Percentiles rank a stretch among this genome's conserved stretches.
Evolutionary conservation across 2,888 invertebrate genomes (phyloP).

Genomic region (Brachycybe producta): DNA sequence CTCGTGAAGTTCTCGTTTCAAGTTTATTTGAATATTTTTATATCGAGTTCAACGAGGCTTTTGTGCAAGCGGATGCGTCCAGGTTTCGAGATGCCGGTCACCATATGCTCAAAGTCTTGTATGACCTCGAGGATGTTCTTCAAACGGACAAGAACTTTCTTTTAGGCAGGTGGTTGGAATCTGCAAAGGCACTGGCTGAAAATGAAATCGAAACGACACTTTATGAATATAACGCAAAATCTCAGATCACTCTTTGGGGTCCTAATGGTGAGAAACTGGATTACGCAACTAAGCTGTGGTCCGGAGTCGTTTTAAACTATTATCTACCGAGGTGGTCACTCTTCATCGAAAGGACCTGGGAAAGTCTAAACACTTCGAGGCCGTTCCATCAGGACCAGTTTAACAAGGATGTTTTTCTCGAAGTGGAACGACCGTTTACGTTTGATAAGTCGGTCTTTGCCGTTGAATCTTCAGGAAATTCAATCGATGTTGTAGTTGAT

Average conservation of each 20-base stretch:
- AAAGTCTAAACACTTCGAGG: constrained; percentile 40
- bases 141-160: constrained; percentile 51
- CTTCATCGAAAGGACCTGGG: constrained; percentile 48
- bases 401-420: constrained; percentile 42
- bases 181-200: constrained; percentile 40
- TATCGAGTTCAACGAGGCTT: constrained; percentile 26
- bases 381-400: constrained; percentile 48
- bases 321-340: constrained; percentile 61
- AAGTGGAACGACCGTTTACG: constrained; percentile 55
- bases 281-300: constrained; percentile 89
- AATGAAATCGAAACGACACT: constrained; percentile 36
- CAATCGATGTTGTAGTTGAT: too few species aligned
- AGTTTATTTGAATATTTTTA: constrained; percentile 45
- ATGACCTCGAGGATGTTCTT: constrained; percentile 51
- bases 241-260: constrained; percentile 91
- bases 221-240: constrained; percentile 68
- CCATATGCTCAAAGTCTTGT: constrained; percentile 42
- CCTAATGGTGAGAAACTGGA: constrained; percentile 77
- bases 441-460: too few species aligned
- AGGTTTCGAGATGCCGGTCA: not conserved
- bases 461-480: too few species aligned
- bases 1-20: constrained; percentile 68
- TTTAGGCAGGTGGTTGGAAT: constrained; percentile 54
- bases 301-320: constrained; percentile 41
- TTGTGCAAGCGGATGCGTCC: not conserved